Base-by-base conservation (phyloP, 2,797 vertebrate genomes). In the Hybognathus amarus region DNA sequence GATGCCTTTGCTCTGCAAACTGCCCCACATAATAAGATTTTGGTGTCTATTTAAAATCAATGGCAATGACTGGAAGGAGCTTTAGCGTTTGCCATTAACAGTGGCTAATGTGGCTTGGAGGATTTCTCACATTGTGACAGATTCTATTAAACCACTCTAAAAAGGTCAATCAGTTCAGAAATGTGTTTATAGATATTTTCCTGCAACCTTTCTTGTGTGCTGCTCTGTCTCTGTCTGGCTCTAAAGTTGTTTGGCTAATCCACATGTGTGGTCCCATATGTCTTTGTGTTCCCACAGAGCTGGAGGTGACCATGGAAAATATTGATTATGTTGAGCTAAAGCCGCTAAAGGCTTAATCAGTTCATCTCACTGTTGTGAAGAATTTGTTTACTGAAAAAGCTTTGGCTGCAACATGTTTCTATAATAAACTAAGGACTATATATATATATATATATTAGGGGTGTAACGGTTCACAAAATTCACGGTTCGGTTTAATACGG, bases 111-210 rank as follows among this genome's bases (percentile, higher is more conserved):
- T 83, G 82, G 76, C 79, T 77, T n/a, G 40, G 59, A 80, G 50
- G 76, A 88, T 89, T 87, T 81, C 87, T 86, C 84, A 88, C 45
- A 36, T 71, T 77, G 85, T 83, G 87, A 87, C 88, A 88, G 85
- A 81, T 88, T 86, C 82, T 70, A 89, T 89, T 89, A 89, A 70
- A 82, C 68, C 54, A 40, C 77, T 84, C 67, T 88, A 84, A 88
- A 89, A 89, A 87, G 88, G 88, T 87, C 87, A 89, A 88, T 88
- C 87, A 85, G 85, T 88, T 87, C 80, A 86, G 84, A 89, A 88
- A 83, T 64, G 77, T 87, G 85, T 85, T 87, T 85, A 86, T 89
- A 78, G 85, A 89, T 89, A 87, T 88, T 87, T 83, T 85, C 47
- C 64, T 74, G 78, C 59, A n/a, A 64, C 80, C 64, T 81, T 85